Conservation (phyloP, 2,888 invertebrate genomes). For the Lasioglossum figueresi region DNA sequence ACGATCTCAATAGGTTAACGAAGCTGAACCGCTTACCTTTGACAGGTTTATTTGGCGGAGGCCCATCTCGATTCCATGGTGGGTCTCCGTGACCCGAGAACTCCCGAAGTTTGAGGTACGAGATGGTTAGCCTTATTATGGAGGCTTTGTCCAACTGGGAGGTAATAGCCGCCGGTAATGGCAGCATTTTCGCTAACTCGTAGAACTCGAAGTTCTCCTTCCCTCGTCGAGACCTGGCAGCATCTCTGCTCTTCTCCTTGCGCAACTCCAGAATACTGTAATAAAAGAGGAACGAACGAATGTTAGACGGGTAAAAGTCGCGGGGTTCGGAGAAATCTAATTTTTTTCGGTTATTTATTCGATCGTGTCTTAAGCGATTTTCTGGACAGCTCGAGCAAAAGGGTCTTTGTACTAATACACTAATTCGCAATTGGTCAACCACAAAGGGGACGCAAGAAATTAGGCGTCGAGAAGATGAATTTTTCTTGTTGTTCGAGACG, state of each 20-base stretch:
- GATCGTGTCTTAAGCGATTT: slow-evolving; percentile 10
- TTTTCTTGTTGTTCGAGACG: neutral
- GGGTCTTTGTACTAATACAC: neutral
- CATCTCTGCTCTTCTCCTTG: slow-evolving; percentile 97
- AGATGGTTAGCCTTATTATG: slow-evolving; percentile 97
- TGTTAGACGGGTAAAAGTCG: slow-evolving; percentile 50
- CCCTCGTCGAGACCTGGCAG: slow-evolving; percentile 95
- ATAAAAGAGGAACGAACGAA: slow-evolving; percentile 71
- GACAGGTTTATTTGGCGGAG: slow-evolving; percentile 91
- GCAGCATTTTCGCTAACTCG: slow-evolving; percentile 97
- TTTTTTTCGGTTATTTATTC: slow-evolving; percentile 13
- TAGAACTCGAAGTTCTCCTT: slow-evolving; percentile 99
- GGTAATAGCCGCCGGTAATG: slow-evolving; percentile 95
- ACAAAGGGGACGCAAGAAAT: neutral
- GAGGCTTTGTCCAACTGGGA: slow-evolving; percentile 98
- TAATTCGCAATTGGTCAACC: neutral
- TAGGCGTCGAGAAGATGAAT: neutral
- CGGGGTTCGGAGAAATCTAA: slow-evolving; percentile 31
- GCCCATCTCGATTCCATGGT: slow-evolving; percentile 95
- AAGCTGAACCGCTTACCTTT: slow-evolving; percentile 87
- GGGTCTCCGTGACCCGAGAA: slow-evolving; percentile 98
- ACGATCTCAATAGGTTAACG: slow-evolving; percentile 3
- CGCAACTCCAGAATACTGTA: slow-evolving; percentile 96
- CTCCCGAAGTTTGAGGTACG: slow-evolving; percentile 96
- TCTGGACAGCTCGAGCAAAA: neutral